Conservation (phyloP, 2,888 invertebrate species). For the Dasypolia templi region DNA sequence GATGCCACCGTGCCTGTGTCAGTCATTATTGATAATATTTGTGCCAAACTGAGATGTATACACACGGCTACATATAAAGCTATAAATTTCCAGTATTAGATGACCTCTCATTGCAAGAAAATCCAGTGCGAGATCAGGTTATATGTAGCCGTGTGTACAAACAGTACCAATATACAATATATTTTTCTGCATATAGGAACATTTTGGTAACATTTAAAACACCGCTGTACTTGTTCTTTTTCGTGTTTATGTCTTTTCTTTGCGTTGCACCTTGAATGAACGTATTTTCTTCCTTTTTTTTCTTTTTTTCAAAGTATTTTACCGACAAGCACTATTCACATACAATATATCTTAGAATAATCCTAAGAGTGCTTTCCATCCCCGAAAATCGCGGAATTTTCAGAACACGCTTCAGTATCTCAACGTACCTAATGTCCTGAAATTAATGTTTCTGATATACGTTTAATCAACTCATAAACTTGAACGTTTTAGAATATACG, state of each 20-base stretch:
- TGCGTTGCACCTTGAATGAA: too few relatives aligned
- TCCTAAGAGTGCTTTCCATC: background rate
- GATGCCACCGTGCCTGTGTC: conserved; percentile 7
- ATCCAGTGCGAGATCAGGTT: too few relatives aligned
- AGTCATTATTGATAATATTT: background rate
- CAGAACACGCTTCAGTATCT: too few relatives aligned
- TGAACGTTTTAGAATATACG: too few relatives aligned
- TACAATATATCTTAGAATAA: background rate
- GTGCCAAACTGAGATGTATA: background rate
- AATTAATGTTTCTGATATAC: background rate
- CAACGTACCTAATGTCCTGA: too few relatives aligned
- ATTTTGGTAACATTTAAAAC: too few relatives aligned
- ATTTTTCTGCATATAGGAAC: background rate
- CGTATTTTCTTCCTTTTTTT: too few relatives aligned
- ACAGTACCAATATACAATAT: background rate
- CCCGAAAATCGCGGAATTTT: background rate
- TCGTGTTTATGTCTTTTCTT: too few relatives aligned
- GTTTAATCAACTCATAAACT: background rate
- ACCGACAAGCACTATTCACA: background rate
- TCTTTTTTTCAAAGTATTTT: background rate
- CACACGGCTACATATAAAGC: too few relatives aligned
- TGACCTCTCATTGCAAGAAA: too few relatives aligned
- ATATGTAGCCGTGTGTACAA: too few relatives aligned
- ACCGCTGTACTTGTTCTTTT: background rate
- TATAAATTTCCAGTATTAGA: too few relatives aligned